Conservation (phyloP, 2,888 invertebrate genomes). For the Belgica antarctica region DNA sequence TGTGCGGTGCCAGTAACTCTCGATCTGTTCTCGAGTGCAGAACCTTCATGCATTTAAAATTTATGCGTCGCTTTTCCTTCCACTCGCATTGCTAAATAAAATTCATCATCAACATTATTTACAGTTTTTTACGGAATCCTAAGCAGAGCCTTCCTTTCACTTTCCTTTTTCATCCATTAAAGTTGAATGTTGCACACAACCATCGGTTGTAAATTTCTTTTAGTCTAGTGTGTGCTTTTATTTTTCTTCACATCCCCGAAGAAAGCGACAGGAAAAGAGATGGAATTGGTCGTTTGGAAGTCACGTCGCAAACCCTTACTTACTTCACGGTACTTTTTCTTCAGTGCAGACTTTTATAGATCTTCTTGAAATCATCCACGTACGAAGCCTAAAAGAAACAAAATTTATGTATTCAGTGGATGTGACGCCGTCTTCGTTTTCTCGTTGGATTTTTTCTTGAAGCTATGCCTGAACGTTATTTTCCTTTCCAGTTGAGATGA, state of each 20-base stretch:
- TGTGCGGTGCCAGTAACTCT: not conserved
- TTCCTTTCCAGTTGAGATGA: conserved; percentile 19
- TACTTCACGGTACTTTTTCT: no score
- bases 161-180: conserved; percentile 32
- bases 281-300: no score
- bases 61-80: not conserved
- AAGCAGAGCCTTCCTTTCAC: not conserved
- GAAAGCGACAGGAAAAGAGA: conserved; percentile 4
- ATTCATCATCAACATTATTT: not conserved
- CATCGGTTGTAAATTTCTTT: conserved; percentile 28
- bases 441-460: not conserved
- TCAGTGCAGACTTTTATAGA: no score
- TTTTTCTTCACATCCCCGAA: conserved; percentile 1
- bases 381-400: no score
- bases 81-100: not conserved
- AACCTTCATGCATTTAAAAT: not conserved
- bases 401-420: conserved; percentile 34
- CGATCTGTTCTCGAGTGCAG: not conserved
- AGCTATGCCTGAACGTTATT: conserved; percentile 23
- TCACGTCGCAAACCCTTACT: no score
- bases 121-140: not conserved
- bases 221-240: conserved; percentile 19
- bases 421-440: not conserved
- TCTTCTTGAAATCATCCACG: no score
- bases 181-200: conserved; percentile 29